A percentile compares a stretch with the other conserved stretches of the same genome.
Conservation (phyloP, 2,113 vertebrate species). For the Phocoena phocoena region DNA sequence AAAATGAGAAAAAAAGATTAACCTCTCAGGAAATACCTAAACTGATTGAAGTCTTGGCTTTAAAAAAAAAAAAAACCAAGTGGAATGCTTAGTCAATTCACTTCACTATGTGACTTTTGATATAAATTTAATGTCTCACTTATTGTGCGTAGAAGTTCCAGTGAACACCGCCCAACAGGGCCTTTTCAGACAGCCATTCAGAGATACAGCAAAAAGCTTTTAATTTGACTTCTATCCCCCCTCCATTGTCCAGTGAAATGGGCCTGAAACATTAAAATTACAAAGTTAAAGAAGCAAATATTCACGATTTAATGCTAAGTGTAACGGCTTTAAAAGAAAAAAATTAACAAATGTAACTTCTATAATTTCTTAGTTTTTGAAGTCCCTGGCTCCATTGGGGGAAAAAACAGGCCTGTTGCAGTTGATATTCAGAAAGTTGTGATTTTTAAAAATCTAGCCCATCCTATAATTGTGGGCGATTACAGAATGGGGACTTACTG, state of each 20-base stretch:
- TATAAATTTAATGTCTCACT: conserved; percentile 41
- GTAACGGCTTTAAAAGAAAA: conserved; percentile 70
- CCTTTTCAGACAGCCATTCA: conserved; percentile 24
- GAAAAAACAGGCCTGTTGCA: conserved; percentile 39
- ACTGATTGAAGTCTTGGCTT: background rate
- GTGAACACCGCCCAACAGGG: background rate
- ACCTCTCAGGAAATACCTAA: conserved; percentile 22
- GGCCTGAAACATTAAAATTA: conserved; percentile 63
- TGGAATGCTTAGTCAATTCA: conserved; percentile 32
- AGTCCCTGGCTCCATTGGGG: conserved; percentile 65
- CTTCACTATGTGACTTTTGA: conserved; percentile 8
- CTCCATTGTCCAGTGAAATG: conserved; percentile 56
- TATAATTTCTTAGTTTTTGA: conserved; percentile 47
- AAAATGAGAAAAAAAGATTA: conserved; percentile 39
- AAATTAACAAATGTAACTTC: conserved; percentile 58
- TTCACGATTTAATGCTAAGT: conserved; percentile 58
- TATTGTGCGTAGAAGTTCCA: conserved; percentile 59
- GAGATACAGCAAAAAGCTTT: conserved; percentile 53
- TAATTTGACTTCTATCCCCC: conserved; percentile 62
- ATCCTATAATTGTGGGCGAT: conserved; percentile 1
- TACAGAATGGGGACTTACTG: background rate
- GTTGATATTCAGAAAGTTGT: conserved; percentile 76
- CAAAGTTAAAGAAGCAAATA: conserved; percentile 74
- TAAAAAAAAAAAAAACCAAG: background rate
- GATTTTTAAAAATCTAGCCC: conserved; percentile 46